Evolutionary conservation across 92 coral and sea anemone species (phyloP).

Genomic region (Umimayanthus chanpuru): DNA sequence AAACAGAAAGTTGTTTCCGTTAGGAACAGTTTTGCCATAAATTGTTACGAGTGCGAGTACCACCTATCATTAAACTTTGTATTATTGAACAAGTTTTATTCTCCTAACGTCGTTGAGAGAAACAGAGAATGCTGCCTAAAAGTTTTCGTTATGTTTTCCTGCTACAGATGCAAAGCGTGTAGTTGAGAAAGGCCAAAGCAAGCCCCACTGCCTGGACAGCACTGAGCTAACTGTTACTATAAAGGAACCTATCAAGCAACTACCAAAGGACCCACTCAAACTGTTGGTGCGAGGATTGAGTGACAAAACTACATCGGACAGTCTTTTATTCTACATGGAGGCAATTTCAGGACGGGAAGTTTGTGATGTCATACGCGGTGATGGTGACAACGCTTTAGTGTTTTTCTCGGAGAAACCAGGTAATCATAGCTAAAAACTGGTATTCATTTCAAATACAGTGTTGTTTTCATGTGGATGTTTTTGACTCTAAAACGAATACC

Average conservation of each 20-base stretch:
- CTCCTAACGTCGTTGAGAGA: not conserved
- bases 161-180: slow-evolving; percentile 51
- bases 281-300: slow-evolving; percentile 60
- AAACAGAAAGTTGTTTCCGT: no score
- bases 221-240: slow-evolving; percentile 37
- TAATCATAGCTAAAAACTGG: not conserved
- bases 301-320: slow-evolving; percentile 55
- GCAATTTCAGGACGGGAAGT: slow-evolving; percentile 61
- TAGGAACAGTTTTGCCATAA: no score
- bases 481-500: not conserved
- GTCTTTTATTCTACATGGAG: slow-evolving; percentile 60
- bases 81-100: no score
- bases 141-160: not conserved
- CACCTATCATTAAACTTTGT: no score
- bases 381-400: slow-evolving; percentile 49
- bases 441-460: not conserved
- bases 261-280: slow-evolving; percentile 51
- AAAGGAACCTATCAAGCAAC: slow-evolving; percentile 39
- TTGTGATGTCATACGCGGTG: slow-evolving; percentile 40
- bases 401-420: slow-evolving; percentile 54
- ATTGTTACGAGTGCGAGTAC: no score
- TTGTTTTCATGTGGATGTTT: no score
- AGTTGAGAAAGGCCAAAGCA: slow-evolving; percentile 49
- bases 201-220: slow-evolving; percentile 34
- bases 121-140: not conserved